Evolutionary conservation across 2,888 invertebrate species (phyloP), one percentile per base, ranked within the genome.

Genomic region (Agrypnus murinus): DNA sequence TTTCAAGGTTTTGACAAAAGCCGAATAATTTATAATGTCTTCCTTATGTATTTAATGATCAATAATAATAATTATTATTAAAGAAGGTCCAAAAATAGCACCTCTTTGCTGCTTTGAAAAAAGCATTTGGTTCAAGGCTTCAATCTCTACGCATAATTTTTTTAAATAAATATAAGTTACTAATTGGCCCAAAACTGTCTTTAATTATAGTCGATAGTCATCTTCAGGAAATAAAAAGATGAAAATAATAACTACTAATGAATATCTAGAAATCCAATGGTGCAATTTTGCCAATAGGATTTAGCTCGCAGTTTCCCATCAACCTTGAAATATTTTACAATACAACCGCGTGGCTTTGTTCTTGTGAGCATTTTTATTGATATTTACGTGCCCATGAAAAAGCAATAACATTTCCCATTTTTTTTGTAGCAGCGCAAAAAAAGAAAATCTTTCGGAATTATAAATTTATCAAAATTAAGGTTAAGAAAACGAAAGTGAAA

Each of bases 401-500:
- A 36, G 5, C 12, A 55, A 32, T 53, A 53, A 53, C 31, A 48
- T 48, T 36, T 15, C 6, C 7, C 14, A 15, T 55, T n/a, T n/a
- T n/a, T n/a, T n/a, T 55, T n/a, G 55, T 10, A 25, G n/a, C n/a
- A 15, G 34, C 53, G 53, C 53, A 55, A 55, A 55, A 55, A 14
- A 12, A 2, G n/a, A 7, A 14, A 14, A 15, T 12, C 6, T 14
- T 43, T 43, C 15, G 8, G 12, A 5, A 40, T 8, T 36, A 36
- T 36, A 10, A 12, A n/a, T n/a, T 40, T 10, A 12, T 40, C 55
- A 8, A 17, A 55, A 65, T 65, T 55, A 34, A 45, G 65, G 57
- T 65, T 65, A 55, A 15, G 65, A 57, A 63, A 57, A 57, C 65
- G 65, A 55, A 65, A 65, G 65, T 45, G 43, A 43, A 17, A 65